Evolutionary conservation across 2,797 vertebrate species (phyloP).

Genomic region (Notolabrus celidotus): DNA sequence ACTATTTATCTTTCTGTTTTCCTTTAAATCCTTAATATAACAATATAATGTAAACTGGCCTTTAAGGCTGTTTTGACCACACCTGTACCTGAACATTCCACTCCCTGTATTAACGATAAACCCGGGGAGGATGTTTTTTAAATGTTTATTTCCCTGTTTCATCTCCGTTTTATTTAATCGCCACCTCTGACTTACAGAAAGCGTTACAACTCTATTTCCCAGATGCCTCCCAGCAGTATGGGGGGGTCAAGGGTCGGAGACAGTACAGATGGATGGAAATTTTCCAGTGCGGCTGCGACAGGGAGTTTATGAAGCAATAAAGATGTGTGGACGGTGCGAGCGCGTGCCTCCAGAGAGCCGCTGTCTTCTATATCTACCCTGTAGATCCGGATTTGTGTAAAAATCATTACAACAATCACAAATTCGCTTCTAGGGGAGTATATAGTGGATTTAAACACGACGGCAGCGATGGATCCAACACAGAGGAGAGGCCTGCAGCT

Average conservation of each 20-base stretch:
- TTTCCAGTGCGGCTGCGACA: slow-evolving; percentile 35
- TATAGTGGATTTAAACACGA: slow-evolving; percentile 99
- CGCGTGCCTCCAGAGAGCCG: slow-evolving; percentile 81
- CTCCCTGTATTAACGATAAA: no score
- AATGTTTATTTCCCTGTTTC: slow-evolving; percentile 4
- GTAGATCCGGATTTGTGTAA: slow-evolving; percentile 99
- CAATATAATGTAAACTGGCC: no score
- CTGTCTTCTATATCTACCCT: slow-evolving; percentile 99
- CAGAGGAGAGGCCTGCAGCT: slow-evolving; percentile 34
- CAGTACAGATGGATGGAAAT: slow-evolving; percentile 51
- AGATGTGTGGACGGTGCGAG: slow-evolving; percentile 19
- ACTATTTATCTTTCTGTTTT: no score
- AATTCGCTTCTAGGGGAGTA: slow-evolving; percentile 99
- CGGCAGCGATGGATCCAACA: slow-evolving; percentile 79
- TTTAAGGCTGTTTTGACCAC: no score
- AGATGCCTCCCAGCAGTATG: slow-evolving; percentile 27
- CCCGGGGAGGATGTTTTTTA: no score
- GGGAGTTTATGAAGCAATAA: slow-evolving; percentile 62
- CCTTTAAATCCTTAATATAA: no score
- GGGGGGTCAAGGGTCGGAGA: slow-evolving; percentile 47
- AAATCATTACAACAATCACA: slow-evolving; percentile 93
- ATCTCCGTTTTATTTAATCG: not conserved
- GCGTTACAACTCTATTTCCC: slow-evolving; percentile 32
- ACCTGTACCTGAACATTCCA: not conserved
- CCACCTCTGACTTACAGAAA: slow-evolving; percentile 25